Conservation (phyloP, 1,140 invertebrate genomes). For the Pissodes strobi region DNA sequence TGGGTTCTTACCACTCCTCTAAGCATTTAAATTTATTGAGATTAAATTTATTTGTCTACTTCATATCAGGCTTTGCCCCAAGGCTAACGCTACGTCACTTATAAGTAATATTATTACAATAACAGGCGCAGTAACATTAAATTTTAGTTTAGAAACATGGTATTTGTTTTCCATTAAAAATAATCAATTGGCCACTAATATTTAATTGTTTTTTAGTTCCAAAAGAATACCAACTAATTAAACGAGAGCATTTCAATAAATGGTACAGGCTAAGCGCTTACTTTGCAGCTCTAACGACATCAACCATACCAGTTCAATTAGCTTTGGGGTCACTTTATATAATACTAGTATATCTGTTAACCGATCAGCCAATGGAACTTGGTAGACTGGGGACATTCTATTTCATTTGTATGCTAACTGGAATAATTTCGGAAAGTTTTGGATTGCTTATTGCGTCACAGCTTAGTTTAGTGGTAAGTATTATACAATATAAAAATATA, state of each 20-base stretch:
- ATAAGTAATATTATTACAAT: too few relatives aligned
- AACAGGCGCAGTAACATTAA: too few relatives aligned
- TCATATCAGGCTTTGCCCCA: too few relatives aligned
- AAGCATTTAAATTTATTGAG: too few relatives aligned
- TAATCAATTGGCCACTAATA: too few relatives aligned
- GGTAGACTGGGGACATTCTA: constrained; percentile 73
- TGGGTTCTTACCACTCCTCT: too few relatives aligned
- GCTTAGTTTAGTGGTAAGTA: constrained; percentile 73
- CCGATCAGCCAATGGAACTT: constrained; percentile 82
- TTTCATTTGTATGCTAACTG: constrained; percentile 67
- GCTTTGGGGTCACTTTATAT: constrained; percentile 78
- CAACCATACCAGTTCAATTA: constrained; percentile 72
- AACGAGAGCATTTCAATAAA: constrained; percentile 90
- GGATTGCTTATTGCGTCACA: constrained; percentile 72
- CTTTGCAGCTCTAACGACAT: constrained; percentile 81
- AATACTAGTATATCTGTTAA: constrained; percentile 81
- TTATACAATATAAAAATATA: neutral
- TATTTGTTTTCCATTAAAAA: too few relatives aligned
- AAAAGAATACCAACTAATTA: constrained; percentile 81
- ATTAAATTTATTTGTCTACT: too few relatives aligned
- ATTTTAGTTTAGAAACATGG: too few relatives aligned
- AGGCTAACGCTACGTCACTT: too few relatives aligned
- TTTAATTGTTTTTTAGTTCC: constrained; percentile 73
- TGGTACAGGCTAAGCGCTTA: constrained; percentile 93
- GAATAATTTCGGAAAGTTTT: constrained; percentile 76